Percentiles rank a stretch among this genome's conserved stretches.
These are phyloP conservation scores for Pilophorus perplexus DNA, from an alignment of 2,888 invertebrate species.

Conservation along the genomic window DNA sequence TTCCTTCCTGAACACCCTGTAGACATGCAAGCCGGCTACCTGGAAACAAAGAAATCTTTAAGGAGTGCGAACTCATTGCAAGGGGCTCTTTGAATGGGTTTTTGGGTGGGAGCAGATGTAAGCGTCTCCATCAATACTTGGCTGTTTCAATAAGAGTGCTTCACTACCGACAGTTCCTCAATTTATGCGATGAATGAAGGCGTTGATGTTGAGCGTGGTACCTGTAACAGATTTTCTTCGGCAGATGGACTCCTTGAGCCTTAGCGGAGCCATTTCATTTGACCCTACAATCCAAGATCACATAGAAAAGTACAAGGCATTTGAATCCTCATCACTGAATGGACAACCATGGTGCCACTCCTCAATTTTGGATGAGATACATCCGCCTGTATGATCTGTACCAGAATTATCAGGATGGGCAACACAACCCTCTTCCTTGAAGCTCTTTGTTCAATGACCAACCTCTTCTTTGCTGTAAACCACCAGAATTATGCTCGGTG, in stretches of 20 bases:
- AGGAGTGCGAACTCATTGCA: constrained; percentile 2
- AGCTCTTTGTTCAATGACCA: constrained; percentile 49
- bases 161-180: too few relatives aligned
- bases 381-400: constrained; percentile 49
- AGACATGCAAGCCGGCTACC: too few relatives aligned
- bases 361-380: constrained; percentile 50
- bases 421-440: constrained; percentile 50
- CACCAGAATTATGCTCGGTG: constrained; percentile 52
- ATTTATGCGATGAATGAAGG: too few relatives aligned
- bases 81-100: neutral
- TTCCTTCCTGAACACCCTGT: too few relatives aligned
- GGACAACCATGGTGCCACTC: constrained; percentile 50
- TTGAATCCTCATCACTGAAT: constrained; percentile 1
- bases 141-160: neutral
- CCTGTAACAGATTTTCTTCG: neutral
- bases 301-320: neutral
- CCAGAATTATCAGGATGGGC: constrained; percentile 49
- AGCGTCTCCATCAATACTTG: neutral
- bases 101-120: constrained; percentile 9
- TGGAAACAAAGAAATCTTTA: too few relatives aligned
- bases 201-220: too few relatives aligned
- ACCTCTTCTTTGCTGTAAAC: constrained; percentile 51
- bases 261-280: neutral
- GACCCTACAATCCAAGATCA: too few relatives aligned
- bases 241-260: neutral